These are phyloP conservation scores for Sus cebifrons DNA, from an alignment of 2,797 vertebrate genomes.

Conservation along the genomic window DNA sequence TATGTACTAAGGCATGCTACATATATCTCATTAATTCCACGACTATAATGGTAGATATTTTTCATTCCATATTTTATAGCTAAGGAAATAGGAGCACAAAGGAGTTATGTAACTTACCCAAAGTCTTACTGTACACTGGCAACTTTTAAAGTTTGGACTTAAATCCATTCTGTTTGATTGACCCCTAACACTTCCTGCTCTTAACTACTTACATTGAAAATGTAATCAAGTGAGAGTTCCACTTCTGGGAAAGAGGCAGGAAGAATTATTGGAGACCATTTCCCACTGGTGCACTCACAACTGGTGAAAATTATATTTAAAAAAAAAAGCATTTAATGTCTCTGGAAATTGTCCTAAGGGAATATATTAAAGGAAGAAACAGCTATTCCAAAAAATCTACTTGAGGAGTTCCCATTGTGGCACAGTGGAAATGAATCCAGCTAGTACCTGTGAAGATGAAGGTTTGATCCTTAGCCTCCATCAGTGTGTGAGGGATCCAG, in stretches of 20 bases:
- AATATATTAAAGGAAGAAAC: neutral
- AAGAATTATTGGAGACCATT: neutral
- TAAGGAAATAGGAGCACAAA: neutral
- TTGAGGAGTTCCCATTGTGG: neutral
- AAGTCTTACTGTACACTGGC: neutral
- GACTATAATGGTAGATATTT: neutral
- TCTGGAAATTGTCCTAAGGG: neutral
- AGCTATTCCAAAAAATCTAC: neutral
- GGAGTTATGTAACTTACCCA: neutral
- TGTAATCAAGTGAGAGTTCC: neutral
- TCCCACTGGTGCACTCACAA: neutral
- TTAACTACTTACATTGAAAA: neutral
- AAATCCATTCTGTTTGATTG: neutral
- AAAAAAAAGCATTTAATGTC: neutral
- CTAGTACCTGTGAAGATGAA: too few species aligned
- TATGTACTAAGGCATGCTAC: neutral
- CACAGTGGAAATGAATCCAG: too few species aligned
- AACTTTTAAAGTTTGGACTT: neutral
- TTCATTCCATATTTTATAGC: neutral
- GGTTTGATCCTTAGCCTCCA: too few species aligned
- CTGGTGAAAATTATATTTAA: neutral
- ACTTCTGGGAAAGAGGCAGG: neutral
- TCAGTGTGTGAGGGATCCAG: too few species aligned
- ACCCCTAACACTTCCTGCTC: neutral
- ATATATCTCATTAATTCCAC: neutral